phyloP scores from a whole-genome alignment of 1,140 invertebrate genomes.

The Drosophila watanabei region DNA sequence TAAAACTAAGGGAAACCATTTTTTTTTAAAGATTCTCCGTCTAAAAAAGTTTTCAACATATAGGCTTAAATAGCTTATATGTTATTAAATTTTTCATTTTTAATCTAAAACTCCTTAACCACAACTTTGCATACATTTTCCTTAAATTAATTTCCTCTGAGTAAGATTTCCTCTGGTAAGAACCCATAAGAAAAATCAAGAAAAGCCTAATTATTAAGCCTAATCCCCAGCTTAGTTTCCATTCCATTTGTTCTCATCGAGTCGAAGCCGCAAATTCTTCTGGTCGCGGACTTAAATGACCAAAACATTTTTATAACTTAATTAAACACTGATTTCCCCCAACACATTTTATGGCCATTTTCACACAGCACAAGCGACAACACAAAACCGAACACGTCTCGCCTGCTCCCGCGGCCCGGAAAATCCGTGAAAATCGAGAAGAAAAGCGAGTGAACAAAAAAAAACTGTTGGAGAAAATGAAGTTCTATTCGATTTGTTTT shows the following conservation, averaged over 20 bases:
- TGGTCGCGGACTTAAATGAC: constrained; percentile 51
- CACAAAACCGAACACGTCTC: constrained; percentile 33
- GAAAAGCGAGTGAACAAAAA: constrained; percentile 21
- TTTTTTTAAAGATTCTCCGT: no score
- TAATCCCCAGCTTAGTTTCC: constrained; percentile 24
- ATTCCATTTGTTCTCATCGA: constrained; percentile 28
- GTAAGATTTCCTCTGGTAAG: no score
- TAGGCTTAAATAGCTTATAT: no score
- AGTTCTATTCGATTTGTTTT: constrained; percentile 81
- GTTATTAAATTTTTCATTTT: background rate
- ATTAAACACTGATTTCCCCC: constrained; percentile 76
- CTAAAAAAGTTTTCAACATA: no score
- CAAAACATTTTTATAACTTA: constrained; percentile 81
- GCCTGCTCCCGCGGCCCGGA: background rate
- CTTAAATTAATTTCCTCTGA: background rate
- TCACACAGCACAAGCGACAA: constrained; percentile 39
- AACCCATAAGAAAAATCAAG: background rate
- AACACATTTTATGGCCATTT: constrained; percentile 71
- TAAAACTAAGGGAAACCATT: no score
- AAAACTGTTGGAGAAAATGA: constrained; percentile 61
- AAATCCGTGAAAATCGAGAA: constrained; percentile 14
- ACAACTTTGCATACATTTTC: background rate
- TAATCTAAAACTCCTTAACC: background rate
- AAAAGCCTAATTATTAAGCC: constrained; percentile 3
- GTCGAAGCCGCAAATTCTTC: constrained; percentile 8